These are phyloP conservation scores for Halichoeres trimaculatus DNA, from an alignment of 2,113 vertebrate species.

Conservation along the genomic window DNA sequence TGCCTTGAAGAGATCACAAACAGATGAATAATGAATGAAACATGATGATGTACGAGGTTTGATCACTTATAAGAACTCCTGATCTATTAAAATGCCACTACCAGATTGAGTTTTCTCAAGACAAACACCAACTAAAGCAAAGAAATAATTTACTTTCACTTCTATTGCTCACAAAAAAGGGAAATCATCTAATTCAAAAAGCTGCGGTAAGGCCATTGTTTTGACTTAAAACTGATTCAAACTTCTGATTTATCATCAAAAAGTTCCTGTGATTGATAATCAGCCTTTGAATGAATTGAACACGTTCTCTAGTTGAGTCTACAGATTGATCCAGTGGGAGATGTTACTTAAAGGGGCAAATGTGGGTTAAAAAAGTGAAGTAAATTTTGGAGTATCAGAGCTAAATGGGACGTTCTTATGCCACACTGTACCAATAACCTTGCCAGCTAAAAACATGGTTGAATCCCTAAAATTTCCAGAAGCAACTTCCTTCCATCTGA, in stretches of 20 bases:
- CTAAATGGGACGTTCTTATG: background rate
- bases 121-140: no score
- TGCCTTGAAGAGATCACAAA: no score
- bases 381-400: slow-evolving; percentile 35
- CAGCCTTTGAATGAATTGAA: background rate
- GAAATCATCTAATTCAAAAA: no score
- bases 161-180: background rate
- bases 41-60: no score
- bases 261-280: background rate
- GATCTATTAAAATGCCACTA: no score
- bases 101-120: no score
- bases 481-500: background rate
- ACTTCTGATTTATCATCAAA: background rate
- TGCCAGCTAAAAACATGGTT: background rate
- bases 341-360: background rate
- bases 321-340: background rate
- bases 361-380: background rate
- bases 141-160: background rate
- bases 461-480: background rate
- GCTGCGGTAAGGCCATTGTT: no score
- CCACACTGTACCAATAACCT: background rate
- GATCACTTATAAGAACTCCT: no score
- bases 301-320: background rate
- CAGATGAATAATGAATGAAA: no score
- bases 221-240: no score